Base-by-base conservation (phyloP, 2,113 vertebrate genomes). In the Rhabdornis inornatus region DNA sequence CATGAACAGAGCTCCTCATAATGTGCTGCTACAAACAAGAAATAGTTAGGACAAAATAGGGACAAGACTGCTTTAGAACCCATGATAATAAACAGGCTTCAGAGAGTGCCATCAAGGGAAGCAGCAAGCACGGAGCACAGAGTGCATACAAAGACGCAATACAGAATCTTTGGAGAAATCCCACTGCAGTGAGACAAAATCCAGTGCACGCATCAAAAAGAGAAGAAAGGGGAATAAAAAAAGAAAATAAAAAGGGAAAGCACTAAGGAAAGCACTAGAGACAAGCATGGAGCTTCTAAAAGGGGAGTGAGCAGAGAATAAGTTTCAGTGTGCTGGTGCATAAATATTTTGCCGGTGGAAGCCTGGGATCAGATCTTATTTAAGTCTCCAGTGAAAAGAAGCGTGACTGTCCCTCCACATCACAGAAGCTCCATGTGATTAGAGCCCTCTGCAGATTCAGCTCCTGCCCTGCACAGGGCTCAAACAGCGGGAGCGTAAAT, bases 401-500 rank as follows among this genome's bases (percentile, higher is more conserved):
- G 66, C 21, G 0, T 76, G 74, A 80, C 11, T 91, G 87, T 90
- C 92, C 65, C 83, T 91, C 74, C 77, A 57, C 40, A 93, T 90
- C 45, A 91, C 5, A 87, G 59, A 45, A 83, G 80, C 77, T 90
- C 39, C 6, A 0, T 9, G 25, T 92, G 92, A 89, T 92, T 59
- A 68, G 75, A 88, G 64, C 25, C 71, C 91, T 93, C 91, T 71
- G 87, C 82, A 97, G 93, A 93, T 49, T 90, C 88, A 75, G 72
- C n/a, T 94, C 69, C 78, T 71, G 74, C 76, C 27, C 83, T 57
- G 80, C 83, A n/a, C 40, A 78, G 72, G 92, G 65, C 88, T 96
- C 95, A 96, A 90, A 84, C 94, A 94, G 95, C 93, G 71, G 92
- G 90, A 81, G 72, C 10, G 4, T 40, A 78, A 92, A 71, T 79